Base-by-base conservation (phyloP, 2,113 vertebrate genomes). In the Elephas maximus region DNA sequence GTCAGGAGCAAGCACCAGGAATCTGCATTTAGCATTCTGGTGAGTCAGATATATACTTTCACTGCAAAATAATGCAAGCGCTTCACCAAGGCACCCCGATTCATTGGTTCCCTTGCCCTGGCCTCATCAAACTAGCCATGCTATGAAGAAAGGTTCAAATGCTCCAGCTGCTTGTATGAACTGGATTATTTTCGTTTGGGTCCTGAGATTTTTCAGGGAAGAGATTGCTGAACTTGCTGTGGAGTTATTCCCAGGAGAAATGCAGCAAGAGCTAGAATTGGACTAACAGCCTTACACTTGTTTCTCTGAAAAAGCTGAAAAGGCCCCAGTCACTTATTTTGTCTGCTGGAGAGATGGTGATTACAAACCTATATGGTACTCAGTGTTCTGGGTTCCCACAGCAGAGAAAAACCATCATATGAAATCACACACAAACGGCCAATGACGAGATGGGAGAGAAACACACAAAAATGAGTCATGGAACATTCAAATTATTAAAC, bases 401-500 rank as follows among this genome's bases (percentile, higher is more conserved):
- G 97, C 93, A 97, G 92, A 98, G 95, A 98, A 98, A 98, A 98
- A 87, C 94, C 96, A 96, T 98, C 98, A 98, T 95, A 57, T 82
- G 94, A 98, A 98, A 98, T 98, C 98, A 97, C 96, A 98, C 0
- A 0, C 90, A 90, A 88, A 97, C 18, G 81, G 79, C 93, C 95
- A 97, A 89, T 28, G 95, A 97, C 94, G 97, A 95, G 85, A 93
- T 94, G 96, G 84, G 86, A 97, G 91, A 97, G 82, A 96, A 97
- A 97, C 51, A 95, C 65, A 94, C 87, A 96, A 91, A 97, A 97
- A 98, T 93, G 81, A 94, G 96, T 76, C 37, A 0, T 15, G 65
- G 97, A 96, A 95, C 94, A 98, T 98, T 98, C 98, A 98, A 97
- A 97, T 98, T 97, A 98, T 94, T 86, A 98, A 98, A 98, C 95